These are phyloP conservation scores for Philypnodon macrostomus DNA, from an alignment of 2,797 vertebrate species.

Conservation along the genomic window DNA sequence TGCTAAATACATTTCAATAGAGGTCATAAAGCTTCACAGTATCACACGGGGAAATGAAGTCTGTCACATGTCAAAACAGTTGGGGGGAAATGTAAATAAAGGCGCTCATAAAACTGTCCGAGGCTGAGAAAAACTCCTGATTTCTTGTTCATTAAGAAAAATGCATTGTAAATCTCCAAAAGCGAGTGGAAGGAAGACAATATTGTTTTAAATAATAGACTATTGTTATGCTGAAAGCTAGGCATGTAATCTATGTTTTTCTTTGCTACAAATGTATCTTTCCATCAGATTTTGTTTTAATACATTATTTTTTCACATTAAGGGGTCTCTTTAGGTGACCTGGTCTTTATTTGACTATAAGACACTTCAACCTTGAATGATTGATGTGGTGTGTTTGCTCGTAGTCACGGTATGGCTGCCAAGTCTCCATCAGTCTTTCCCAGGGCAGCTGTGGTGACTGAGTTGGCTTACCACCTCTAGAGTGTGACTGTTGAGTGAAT, in stretches of 20 bases:
- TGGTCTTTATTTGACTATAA: background rate
- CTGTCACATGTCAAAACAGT: conserved; percentile 25
- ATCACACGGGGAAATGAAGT: conserved; percentile 6
- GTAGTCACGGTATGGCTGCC: too few species aligned
- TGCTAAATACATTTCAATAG: conserved; percentile 20
- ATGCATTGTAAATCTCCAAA: background rate
- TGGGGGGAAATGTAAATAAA: conserved; percentile 18
- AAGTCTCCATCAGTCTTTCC: too few species aligned
- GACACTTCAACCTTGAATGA: too few species aligned
- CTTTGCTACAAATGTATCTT: background rate
- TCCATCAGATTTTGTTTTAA: too few species aligned
- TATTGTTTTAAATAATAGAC: conserved; percentile 3
- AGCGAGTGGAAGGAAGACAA: background rate
- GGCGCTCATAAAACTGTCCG: conserved; percentile 1
- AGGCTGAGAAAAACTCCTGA: background rate
- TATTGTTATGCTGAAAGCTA: background rate
- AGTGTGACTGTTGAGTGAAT: too few species aligned
- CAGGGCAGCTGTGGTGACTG: too few species aligned
- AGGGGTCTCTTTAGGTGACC: background rate
- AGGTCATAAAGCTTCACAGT: conserved; percentile 16
- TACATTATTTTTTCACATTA: background rate
- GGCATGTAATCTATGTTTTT: background rate
- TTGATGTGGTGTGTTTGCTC: conserved; percentile 19
- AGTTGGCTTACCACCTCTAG: too few species aligned
- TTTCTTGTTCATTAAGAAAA: background rate